Evolutionary conservation across 1,140 invertebrate species (phyloP), one percentile per base, ranked within the genome.

Genomic region (Aporrectodea caliginosa): DNA sequence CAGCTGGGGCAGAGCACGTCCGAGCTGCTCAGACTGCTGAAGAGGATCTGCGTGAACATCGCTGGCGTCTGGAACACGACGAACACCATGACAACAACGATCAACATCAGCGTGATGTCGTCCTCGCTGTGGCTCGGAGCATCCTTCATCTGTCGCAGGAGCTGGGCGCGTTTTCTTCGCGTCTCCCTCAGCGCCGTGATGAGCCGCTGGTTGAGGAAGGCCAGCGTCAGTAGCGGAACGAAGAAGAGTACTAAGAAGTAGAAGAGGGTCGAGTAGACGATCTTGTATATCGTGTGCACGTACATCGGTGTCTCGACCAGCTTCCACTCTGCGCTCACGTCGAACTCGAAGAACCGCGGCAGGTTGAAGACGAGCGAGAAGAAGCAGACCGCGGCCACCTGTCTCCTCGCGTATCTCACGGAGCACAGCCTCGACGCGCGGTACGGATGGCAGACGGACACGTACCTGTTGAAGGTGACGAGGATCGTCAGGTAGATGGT

Each of bases 401-500:
- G 94, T 81, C 93, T 90, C 71, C 93, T 91, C 6, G 95, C 94
- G 70, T 95, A 90, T 1, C 93, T 92, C 84, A 94, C 94, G 0
- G 95, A 97, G 88, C 95, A 97, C 27, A 96, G 90, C 0, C 93
- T 93, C 74, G 94, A 90, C 0, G 94, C 94, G 78, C 91, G 91
- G 16, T 97, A 89, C 0, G 95, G 95, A 87, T 95, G 94, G 85
- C 95, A 97, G 0, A 98, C 95, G 0, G 95, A 95, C 68, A 97
- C 93, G 88, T 95, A 97, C 71, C 95, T 90, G 87, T 98, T 95
- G 81, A 96, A 90, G 0, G 95, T 97, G 27, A 97, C 95, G 1
- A 94, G 94, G 69, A 97, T 90, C 1, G 95, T 97, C 82, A 96
- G 90, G 88, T 97, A 98, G 75, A 96, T 94, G 33, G 94, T 95